Conservation (phyloP, 2,113 vertebrate species). For the Coracopsis vasa region DNA sequence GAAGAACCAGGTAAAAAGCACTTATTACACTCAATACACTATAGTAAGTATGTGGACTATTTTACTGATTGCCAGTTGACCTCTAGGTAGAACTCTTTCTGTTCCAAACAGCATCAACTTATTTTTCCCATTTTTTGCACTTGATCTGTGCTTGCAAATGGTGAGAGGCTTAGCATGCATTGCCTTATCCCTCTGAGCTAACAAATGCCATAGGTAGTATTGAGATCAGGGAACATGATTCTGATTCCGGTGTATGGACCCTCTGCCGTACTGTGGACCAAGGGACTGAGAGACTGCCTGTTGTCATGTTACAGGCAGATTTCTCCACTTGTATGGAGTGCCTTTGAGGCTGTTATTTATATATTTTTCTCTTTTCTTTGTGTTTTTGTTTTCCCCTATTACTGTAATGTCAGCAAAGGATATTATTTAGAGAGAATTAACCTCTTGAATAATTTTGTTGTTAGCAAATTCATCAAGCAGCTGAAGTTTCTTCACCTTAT, state of each 20-base stretch:
- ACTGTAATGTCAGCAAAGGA: background rate
- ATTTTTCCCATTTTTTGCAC: accelerated
- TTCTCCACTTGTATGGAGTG: background rate
- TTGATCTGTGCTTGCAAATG: accelerated
- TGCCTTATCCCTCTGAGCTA: background rate
- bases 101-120: background rate
- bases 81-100: background rate
- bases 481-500: background rate
- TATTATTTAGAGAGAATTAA: background rate
- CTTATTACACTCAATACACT: accelerated
- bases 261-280: background rate
- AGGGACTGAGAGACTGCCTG: background rate
- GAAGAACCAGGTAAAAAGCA: background rate
- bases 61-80: background rate
- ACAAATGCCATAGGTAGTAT: accelerated
- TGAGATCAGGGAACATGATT: accelerated
- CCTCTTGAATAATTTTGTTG: background rate
- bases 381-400: background rate
- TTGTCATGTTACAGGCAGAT: background rate
- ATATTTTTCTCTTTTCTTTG: background rate
- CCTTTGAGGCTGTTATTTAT: background rate
- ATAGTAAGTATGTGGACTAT: accelerated
- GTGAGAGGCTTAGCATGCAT: accelerated
- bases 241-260: accelerated
- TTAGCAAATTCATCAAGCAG: background rate